A percentile compares a stretch with the other conserved stretches of the same genome.
Conservation (phyloP, 2,113 vertebrate genomes). For the Cyanoderma ruficeps region DNA sequence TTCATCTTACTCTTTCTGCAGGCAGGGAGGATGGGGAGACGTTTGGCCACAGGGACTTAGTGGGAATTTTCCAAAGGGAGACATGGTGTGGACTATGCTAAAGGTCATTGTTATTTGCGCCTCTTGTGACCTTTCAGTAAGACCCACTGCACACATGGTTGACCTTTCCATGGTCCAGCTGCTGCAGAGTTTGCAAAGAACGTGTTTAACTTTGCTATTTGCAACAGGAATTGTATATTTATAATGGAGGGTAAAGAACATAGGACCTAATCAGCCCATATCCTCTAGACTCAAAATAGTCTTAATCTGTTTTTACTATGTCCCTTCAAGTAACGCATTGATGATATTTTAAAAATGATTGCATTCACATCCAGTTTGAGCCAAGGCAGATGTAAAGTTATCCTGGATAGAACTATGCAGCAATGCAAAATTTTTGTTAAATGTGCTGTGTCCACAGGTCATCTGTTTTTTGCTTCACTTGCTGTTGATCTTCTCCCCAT, state of each 20-base stretch:
- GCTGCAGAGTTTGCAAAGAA: not conserved
- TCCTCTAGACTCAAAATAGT: not conserved
- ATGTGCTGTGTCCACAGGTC: not conserved
- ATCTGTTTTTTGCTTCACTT: not conserved
- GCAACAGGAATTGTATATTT: not conserved
- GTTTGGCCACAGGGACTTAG: not conserved
- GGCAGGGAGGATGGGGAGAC: not conserved
- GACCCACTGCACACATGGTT: not conserved
- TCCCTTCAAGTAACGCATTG: not conserved
- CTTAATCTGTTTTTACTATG: not conserved
- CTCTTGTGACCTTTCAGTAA: slow-evolving; percentile 38
- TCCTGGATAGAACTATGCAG: not conserved
- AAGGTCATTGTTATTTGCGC: slow-evolving; percentile 26
- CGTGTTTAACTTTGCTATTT: not conserved
- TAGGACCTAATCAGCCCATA: not conserved
- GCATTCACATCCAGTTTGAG: not conserved
- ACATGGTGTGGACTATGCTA: rapidly evolving
- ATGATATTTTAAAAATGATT: not conserved
- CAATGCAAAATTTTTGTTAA: not conserved
- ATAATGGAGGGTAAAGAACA: not conserved
- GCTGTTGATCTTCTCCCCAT: not conserved
- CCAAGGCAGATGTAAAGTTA: not conserved
- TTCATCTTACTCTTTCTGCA: not conserved
- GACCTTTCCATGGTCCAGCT: slow-evolving; percentile 45
- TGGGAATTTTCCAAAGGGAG: not conserved